Evolutionary conservation across 2,797 vertebrate species (phyloP).

Genomic region (Taenioides sp.): DNA sequence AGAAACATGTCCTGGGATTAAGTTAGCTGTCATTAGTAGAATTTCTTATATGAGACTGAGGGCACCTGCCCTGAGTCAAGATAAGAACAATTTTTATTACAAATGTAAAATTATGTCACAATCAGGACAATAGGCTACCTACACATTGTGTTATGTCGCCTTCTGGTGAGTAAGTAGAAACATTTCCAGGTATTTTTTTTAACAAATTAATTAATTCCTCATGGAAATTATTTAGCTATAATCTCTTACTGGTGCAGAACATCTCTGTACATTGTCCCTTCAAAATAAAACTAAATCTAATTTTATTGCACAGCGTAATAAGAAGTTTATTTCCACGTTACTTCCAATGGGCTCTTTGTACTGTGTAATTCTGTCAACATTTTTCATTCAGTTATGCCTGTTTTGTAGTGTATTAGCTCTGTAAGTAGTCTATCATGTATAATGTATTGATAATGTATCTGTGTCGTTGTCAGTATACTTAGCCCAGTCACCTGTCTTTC

Average conservation of each 20-base stretch:
- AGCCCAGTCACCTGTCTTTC: neutral
- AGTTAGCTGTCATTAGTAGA: constrained; percentile 24
- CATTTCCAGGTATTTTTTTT: neutral
- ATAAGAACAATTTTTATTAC: neutral
- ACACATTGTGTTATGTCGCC: constrained; percentile 26
- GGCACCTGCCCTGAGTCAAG: constrained; percentile 1
- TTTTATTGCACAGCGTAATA: neutral
- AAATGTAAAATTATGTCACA: neutral
- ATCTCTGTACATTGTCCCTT: neutral
- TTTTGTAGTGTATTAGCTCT: neutral
- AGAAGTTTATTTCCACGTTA: neutral
- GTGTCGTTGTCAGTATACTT: neutral
- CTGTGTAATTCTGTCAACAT: neutral
- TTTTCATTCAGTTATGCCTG: neutral
- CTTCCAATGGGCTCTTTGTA: neutral
- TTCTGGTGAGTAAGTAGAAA: constrained; percentile 26
- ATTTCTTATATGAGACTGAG: constrained; percentile 8
- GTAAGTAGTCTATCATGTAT: neutral
- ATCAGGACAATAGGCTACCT: neutral
- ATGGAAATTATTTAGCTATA: neutral
- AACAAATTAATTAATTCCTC: neutral
- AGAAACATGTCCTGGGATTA: constrained; percentile 25
- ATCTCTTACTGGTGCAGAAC: neutral
- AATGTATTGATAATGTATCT: neutral
- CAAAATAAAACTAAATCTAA: neutral